These are phyloP conservation scores for Fregetta grallaria DNA, from an alignment of 2,113 vertebrate genomes.

Conservation along the genomic window DNA sequence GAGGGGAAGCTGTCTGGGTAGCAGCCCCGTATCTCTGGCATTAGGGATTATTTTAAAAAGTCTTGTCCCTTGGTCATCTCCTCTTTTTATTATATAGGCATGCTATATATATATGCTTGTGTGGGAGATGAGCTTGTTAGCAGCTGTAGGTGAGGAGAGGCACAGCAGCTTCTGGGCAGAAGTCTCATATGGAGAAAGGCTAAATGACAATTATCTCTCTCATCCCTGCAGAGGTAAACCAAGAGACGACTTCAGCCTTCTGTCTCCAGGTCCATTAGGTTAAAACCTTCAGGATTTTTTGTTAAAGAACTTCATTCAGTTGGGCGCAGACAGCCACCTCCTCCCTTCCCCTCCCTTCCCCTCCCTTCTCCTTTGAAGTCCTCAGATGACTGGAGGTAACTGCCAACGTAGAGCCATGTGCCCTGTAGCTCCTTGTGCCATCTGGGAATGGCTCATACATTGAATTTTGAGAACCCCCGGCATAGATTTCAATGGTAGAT, in stretches of 20 bases:
- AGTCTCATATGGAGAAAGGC: accelerated
- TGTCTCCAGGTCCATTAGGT: not conserved
- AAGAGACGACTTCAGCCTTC: not conserved
- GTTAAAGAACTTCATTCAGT: not conserved
- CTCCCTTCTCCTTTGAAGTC: not conserved
- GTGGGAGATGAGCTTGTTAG: not conserved
- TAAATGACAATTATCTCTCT: not conserved
- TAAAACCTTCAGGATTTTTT: not conserved
- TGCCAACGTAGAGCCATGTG: accelerated
- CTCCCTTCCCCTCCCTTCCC: not conserved
- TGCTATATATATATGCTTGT: not conserved
- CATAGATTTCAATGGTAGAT: not conserved
- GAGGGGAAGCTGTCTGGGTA: not conserved
- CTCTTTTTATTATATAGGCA: not conserved
- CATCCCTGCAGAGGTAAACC: too few species aligned
- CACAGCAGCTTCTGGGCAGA: not conserved
- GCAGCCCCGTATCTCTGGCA: not conserved
- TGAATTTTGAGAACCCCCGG: not conserved
- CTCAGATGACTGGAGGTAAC: not conserved
- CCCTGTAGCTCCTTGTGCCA: not conserved
- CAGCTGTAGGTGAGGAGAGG: not conserved
- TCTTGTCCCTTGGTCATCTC: not conserved
- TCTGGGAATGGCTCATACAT: not conserved
- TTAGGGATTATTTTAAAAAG: not conserved
- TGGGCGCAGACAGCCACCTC: not conserved